Percentiles rank a stretch among this genome's conserved stretches.
phyloP scores from a whole-genome alignment of 2,888 invertebrate species.

The Abscondita cerata region DNA sequence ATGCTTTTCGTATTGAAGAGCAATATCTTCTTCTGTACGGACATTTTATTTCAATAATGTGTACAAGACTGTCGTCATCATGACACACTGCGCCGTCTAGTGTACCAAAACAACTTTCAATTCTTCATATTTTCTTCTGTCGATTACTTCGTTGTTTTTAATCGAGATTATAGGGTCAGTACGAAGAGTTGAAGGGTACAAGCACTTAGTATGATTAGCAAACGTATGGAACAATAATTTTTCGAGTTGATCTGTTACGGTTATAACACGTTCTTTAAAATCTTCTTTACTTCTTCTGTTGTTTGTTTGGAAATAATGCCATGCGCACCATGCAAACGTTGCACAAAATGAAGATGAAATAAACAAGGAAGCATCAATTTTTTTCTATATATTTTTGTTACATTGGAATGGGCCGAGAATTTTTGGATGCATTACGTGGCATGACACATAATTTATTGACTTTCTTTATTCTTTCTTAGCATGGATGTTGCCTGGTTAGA shows the following conservation, averaged over 20 bases:
- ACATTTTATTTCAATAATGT: constrained; percentile 3
- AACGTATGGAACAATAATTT: neutral
- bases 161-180: constrained; percentile 1
- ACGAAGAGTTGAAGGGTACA: constrained; percentile 5
- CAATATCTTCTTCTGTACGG: constrained; percentile 7
- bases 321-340: neutral
- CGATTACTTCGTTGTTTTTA: neutral
- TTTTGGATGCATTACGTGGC: neutral
- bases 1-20: neutral
- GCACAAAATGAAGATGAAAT: no score
- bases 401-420: neutral
- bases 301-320: neutral
- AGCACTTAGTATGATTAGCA: neutral
- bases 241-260: neutral
- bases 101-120: neutral
- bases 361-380: no score
- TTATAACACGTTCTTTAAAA: neutral
- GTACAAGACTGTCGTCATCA: neutral
- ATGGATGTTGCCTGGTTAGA: no score
- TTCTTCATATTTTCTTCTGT: neutral
- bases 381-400: neutral
- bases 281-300: neutral
- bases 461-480: no score
- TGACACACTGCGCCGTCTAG: neutral
- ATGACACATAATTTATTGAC: neutral